Conservation (phyloP, 2,888 invertebrate genomes). For the Ophion ventricosus region DNA sequence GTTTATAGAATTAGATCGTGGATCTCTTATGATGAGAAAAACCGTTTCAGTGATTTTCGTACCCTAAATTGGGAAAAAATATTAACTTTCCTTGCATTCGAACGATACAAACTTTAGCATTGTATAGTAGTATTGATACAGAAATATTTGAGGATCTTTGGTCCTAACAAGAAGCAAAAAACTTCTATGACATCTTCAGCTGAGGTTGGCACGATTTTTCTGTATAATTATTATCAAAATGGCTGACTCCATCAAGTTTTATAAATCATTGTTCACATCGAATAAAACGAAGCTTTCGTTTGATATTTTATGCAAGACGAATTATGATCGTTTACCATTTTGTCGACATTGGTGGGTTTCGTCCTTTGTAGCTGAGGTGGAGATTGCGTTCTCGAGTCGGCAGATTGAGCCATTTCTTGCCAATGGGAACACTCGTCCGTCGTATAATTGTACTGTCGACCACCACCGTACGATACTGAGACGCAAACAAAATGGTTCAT, state of each 20-base stretch:
- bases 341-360: constrained; percentile 78
- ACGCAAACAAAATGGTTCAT: background rate
- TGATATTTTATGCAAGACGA: background rate
- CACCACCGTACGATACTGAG: constrained; percentile 69
- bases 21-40: too few species aligned
- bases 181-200: background rate
- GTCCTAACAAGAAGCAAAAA: background rate
- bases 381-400: constrained; percentile 76
- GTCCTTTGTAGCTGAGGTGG: constrained; percentile 72
- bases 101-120: too few species aligned
- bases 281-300: background rate
- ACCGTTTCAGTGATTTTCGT: too few species aligned
- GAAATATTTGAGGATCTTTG: background rate
- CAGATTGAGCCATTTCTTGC: constrained; percentile 79
- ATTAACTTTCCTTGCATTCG: too few species aligned
- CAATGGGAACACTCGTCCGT: constrained; percentile 73
- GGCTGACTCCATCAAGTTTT: background rate
- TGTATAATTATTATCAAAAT: background rate
- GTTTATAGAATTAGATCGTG: too few species aligned
- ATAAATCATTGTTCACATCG: background rate
- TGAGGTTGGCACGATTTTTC: background rate
- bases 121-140: too few species aligned
- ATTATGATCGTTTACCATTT: constrained; percentile 73
- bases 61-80: too few species aligned
- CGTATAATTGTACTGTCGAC: constrained; percentile 72